Conservation (phyloP, 2,888 invertebrate genomes). For the Noctua janthina region DNA sequence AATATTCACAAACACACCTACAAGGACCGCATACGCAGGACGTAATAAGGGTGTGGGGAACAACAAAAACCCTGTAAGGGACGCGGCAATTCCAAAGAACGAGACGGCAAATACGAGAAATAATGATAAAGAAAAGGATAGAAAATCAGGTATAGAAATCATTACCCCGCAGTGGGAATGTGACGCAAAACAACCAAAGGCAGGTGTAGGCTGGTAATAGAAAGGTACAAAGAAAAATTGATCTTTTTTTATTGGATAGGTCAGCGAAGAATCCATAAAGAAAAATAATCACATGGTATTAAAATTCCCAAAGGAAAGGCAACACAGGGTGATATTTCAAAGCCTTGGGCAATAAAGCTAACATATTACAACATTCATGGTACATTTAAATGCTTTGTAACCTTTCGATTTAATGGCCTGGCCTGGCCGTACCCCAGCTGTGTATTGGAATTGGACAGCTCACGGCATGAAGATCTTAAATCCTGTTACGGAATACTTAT, state of each 20-base stretch:
- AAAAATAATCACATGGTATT: constrained; percentile 63
- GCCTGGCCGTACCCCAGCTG: not conserved
- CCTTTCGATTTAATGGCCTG: constrained; percentile 1
- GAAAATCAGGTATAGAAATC: constrained; percentile 83
- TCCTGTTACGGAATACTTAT: not conserved
- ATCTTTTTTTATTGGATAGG: constrained; percentile 82
- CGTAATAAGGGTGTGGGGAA: constrained; percentile 86
- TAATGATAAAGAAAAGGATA: constrained; percentile 76
- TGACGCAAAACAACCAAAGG: constrained; percentile 84
- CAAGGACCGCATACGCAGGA: constrained; percentile 79
- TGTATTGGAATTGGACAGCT: not conserved
- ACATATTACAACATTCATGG: constrained; percentile 35
- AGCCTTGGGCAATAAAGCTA: constrained; percentile 41
- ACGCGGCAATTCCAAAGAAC: constrained; percentile 74
- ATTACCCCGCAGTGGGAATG: constrained; percentile 84
- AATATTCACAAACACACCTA: constrained; percentile 78
- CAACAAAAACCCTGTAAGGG: constrained; percentile 84
- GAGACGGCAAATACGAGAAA: constrained; percentile 72
- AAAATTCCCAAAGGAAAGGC: constrained; percentile 50
- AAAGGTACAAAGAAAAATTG: constrained; percentile 83
- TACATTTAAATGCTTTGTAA: constrained; percentile 11
- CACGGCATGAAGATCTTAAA: not conserved
- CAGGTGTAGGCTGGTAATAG: constrained; percentile 85
- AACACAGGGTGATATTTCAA: constrained; percentile 46
- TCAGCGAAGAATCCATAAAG: constrained; percentile 74